Base-by-base conservation (phyloP, 2,888 invertebrate species). In the Leptopterna dolabrata region DNA sequence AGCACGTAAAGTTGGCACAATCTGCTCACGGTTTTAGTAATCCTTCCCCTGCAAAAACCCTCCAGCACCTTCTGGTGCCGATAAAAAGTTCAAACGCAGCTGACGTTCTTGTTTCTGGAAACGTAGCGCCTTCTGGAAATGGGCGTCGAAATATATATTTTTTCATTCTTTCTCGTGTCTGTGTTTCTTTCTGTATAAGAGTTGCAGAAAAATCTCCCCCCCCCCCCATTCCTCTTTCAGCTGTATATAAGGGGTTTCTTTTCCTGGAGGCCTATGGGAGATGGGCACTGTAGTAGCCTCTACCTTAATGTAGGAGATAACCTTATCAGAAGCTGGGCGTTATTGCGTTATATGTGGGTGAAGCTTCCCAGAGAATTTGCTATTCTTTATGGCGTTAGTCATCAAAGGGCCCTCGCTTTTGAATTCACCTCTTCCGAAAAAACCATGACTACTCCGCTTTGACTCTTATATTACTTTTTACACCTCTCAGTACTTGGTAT, bases 31-130 rank as follows among this genome's bases (percentile, higher is more conserved):
- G 55, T n/a, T 36, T 2, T 7, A 63, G 63, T 63, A 24, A 63
- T 63, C 19, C 63, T 24, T 24, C 63, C 63, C 24, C 13, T 63
- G 24, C n/a, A 55, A 63, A 63, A 19, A 19, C 24, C 63, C 24
- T 24, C 63, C 9, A 9, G 71, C 19, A 19, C 11, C 71, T 71
- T 14, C 19, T 7, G 63, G 36, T 16, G 30, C 73, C 41, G 36
- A 36, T 73, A 73, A 73, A 78, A 78, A 78, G 78, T 78, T 78
- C 78, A 78, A 78, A 78, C 45, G 45, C 78, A 45, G 78, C 43
- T 45, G 78, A 13, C 43, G 78, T 14, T 14, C 41, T 36, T 11
- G 55, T 73, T 63, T 9, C 19, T 24, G 27, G 16, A 30, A 19
- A 11, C 41, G 19, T 30, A 30, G 36, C 36, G 36, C 16, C 36